Evolutionary conservation across 2,797 vertebrate genomes (phyloP), one percentile per base, ranked within the genome.

Genomic region (Manis javanica): DNA sequence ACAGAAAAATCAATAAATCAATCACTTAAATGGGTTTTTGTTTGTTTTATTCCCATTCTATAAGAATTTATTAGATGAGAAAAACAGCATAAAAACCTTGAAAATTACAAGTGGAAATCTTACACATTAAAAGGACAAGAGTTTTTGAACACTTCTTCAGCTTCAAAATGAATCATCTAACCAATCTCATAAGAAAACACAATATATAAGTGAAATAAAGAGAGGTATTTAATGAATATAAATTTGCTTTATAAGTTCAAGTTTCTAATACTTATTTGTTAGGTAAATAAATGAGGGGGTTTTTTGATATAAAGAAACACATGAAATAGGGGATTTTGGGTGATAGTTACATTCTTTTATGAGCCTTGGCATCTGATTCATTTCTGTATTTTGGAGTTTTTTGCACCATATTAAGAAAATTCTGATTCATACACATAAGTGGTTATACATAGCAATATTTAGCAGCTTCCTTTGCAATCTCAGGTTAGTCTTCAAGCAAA

Each of bases 141-240:
- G 29, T 14, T 95, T 96, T 55, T 39, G 0, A 89, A 69, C 29
- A 88, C 63, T 55, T 86, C 83, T 83, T 78, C 68, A 94, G 81
- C 46, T 95, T 85, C 42, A 84, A 93, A 94, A 87, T 71, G 82
- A 95, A 72, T 94, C 85, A 75, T 79, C 69, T 94, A 94, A 64
- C 24, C 66, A 95, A 89, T 94, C 79, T 86, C 77, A 81, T 89
- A 96, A 74, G 57, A 96, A 96, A 96, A 3, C 24, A n/a, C 63
- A 66, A 77, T 68, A 85, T 79, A 49, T 66, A 87, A 90, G 16
- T 69, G 84, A 94, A 85, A 94, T 75, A 87, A 94, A 91, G 71
- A 77, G 61, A 96, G 84, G 39, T 93, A 79, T 93, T 72, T 93
- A 68, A 90, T 86, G 84, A 86, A 94, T 92, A 95, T 15, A 97